phyloP scores from a whole-genome alignment of 2,113 vertebrate genomes.

The Chrysochloris asiatica region DNA sequence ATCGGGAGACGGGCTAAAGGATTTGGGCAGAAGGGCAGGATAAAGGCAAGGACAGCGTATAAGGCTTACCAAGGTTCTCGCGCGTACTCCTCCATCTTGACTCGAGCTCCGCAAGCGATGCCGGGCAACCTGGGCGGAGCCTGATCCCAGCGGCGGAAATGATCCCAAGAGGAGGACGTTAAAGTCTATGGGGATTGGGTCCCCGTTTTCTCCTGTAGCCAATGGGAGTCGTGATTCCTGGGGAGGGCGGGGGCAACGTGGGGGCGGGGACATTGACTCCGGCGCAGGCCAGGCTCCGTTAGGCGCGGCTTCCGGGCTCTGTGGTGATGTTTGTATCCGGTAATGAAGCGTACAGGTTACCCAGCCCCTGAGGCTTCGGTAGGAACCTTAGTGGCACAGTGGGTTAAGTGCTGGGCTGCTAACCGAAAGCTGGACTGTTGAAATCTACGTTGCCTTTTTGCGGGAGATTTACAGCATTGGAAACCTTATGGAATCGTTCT shows the following conservation, averaged over 20 bases:
- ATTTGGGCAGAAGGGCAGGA: not conserved
- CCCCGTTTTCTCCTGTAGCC: not conserved
- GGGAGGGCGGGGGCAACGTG: not conserved
- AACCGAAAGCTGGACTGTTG: no score
- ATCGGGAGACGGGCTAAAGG: no score
- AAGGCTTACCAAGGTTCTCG: conserved; percentile 93
- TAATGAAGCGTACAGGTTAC: not conserved
- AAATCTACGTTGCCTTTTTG: no score
- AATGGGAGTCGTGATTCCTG: not conserved
- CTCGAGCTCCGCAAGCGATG: not conserved
- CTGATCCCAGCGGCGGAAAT: conserved; percentile 59
- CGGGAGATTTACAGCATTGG: not conserved
- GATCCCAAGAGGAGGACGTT: not conserved
- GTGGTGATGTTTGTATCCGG: no score
- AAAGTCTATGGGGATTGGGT: conserved; percentile 14
- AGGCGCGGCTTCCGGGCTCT: no score
- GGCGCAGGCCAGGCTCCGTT: not conserved
- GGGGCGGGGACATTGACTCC: not conserved
- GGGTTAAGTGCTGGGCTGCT: not conserved
- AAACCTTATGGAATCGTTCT: not conserved
- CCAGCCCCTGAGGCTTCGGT: fast-evolving
- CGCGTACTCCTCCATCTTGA: conserved; percentile 97
- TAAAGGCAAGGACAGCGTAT: not conserved
- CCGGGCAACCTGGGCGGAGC: conserved; percentile 38
- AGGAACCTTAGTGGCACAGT: not conserved